Base-by-base conservation (phyloP, 2,797 vertebrate species). In the Anguilla obscura region DNA sequence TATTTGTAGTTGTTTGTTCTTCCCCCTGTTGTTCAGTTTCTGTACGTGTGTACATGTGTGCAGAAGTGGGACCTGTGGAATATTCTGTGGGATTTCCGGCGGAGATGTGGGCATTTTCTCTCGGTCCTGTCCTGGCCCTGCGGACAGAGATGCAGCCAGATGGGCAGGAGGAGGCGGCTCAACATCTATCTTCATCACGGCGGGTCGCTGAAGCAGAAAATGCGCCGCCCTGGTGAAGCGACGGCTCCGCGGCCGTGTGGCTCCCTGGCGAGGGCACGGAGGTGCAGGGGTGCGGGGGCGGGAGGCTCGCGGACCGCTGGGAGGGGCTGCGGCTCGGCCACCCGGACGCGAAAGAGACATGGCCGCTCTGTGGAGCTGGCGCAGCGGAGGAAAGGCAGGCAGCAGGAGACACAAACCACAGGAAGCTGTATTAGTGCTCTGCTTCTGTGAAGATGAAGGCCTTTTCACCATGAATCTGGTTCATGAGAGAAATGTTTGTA, bases 151-250 rank as follows among this genome's bases (percentile, higher is more conserved):
- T 50, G 54, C 84, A 21, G 84, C 30, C 84, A 85, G 58, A 40
- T n/a, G 58, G 84, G 56, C 54, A 66, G 54, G 66, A 66, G 54
- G 36, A 36, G 54, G 54, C 33, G 33, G 84, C 21, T 85, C 84
- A 63, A 27, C 54, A 60, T 60, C 84, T 16, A 85, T 66, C 54
- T 85, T 63, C 84, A 66, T 85, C 84, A 66, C 9, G 18, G 56
- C 16, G 21, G 36, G 58, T 66, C 84, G 2, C 21, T 85, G 84
- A 66, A n/a, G 50, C 56, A 85, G 54, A 85, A 85, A 85, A 36
- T 24, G 30, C 21, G 54, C 30, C 45, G 79, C 40, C 79, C 18
- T 66, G 16, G 10, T 24, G 3, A 54, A 30, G 18, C 27, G 7
- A 14, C 14, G 24, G 84, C 21, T 33, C 7, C 56, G 4, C 33